A percentile compares a stretch with the other conserved stretches of the same genome.
Evolutionary conservation across 2,888 invertebrate species (phyloP).

Genomic region (Ferdinandea cuprea): DNA sequence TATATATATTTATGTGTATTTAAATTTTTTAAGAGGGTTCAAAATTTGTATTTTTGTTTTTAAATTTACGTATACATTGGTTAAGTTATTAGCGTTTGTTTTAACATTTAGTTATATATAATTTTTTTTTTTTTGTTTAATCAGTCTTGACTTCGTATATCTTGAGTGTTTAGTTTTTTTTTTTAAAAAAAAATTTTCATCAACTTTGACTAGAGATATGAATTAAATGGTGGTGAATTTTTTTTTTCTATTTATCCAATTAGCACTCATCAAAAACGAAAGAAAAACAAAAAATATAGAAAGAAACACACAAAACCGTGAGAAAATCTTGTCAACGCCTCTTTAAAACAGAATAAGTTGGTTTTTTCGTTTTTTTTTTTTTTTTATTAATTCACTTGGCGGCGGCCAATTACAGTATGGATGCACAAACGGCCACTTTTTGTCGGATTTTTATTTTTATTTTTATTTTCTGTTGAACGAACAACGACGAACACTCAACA

Average conservation of each 20-base stretch:
- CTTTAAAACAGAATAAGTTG: conserved; percentile 26
- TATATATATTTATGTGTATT: conserved; percentile 47
- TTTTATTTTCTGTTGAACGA: conserved; percentile 35
- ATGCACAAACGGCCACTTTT: conserved; percentile 61
- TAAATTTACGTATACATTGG: conserved; percentile 82
- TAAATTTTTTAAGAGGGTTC: conserved; percentile 51
- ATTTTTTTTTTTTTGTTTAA: conserved; percentile 73
- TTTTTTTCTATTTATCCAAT: conserved; percentile 62
- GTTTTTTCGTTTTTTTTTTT: too few species aligned
- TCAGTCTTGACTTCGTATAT: conserved; percentile 79
- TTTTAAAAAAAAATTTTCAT: conserved; percentile 73
- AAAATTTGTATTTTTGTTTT: conserved; percentile 73
- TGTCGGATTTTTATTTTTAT: conserved; percentile 41
- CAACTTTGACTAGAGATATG: conserved; percentile 77
- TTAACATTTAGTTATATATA: conserved; percentile 77
- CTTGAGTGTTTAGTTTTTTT: conserved; percentile 64
- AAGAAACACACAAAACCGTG: conserved; percentile 21
- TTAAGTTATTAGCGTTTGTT: conserved; percentile 69
- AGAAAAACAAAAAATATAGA: conserved; percentile 11
- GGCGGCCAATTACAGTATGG: conserved; percentile 64
- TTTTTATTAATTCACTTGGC: too few species aligned
- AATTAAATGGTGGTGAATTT: conserved; percentile 50
- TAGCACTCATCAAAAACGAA: conserved; percentile 23
- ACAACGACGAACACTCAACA: conserved; percentile 67
- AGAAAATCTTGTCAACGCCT: conserved; percentile 63